These are phyloP conservation scores for Drosophila mulleri DNA, from an alignment of 2,888 invertebrate genomes.

Conservation along the genomic window DNA sequence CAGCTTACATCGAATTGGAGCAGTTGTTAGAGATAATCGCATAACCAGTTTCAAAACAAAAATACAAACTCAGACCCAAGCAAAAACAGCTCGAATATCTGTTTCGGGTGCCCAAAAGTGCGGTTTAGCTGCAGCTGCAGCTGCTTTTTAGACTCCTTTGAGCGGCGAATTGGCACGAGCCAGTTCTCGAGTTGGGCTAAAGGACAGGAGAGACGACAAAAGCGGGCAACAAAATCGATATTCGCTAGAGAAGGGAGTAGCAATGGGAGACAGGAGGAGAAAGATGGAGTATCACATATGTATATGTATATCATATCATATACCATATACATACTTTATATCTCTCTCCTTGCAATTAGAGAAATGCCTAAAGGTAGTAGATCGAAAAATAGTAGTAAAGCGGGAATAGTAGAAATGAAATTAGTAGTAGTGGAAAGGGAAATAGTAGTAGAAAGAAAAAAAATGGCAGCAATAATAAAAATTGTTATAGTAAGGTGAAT, in stretches of 20 bases:
- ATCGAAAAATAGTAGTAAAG: background rate
- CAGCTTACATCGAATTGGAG: constrained; percentile 5
- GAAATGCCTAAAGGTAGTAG: background rate
- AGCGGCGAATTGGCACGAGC: constrained; percentile 5
- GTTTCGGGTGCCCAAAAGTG: constrained; percentile 27
- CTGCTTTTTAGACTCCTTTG: background rate
- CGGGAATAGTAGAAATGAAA: too few species aligned
- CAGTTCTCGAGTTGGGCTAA: background rate
- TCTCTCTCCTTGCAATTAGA: background rate
- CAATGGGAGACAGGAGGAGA: background rate
- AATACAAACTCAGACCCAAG: background rate
- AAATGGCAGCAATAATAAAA: background rate
- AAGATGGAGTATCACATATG: background rate
- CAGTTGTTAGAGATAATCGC: constrained; percentile 21
- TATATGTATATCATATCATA: too few species aligned
- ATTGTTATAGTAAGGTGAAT: background rate
- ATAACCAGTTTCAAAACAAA: constrained; percentile 19
- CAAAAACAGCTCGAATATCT: background rate
- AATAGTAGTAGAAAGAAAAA: background rate
- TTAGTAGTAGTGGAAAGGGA: background rate
- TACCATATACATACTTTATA: too few species aligned
- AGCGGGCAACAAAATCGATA: too few species aligned
- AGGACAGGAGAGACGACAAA: background rate
- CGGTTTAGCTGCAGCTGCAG: constrained; percentile 40
- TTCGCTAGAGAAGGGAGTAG: background rate